Base-by-base conservation (phyloP, 2,113 vertebrate genomes). In the Neolamprologus sp. region DNA sequence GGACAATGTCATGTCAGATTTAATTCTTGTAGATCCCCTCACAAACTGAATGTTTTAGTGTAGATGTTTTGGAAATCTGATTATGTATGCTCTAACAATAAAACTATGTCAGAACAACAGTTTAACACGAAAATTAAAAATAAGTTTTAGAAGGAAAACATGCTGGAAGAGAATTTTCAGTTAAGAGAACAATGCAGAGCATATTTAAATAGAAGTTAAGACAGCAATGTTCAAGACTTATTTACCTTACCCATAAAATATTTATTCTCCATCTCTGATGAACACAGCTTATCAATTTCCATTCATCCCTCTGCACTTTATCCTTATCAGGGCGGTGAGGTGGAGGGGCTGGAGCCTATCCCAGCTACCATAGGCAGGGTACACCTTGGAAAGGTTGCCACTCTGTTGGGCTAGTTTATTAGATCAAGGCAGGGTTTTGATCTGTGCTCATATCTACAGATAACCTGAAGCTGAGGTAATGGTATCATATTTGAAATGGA, bases 1-100 rank as follows among this genome's bases (percentile, higher is more conserved):
- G 92, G 93, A 95, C 94, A 96, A 93, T 87, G 63, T 21, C 51
- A 54, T 54, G n/a, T 21, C 78, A 94, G 83, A 94, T 95, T 95
- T 91, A 92, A 79, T 90, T 87, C 78, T 89, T 91, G 75, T 85
- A 89, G 93, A 92, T 89, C 81, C 84, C 28, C 55, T 65, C 60
- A 92, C 81, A 47, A 65, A 87, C 88, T 92, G 91, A 92, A 92
- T 91, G 90, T 90, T 94, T 94, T 91, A 93, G 85, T 89, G 80
- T 87, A 92, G 90, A 87, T 94, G 86, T 83, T 93, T 87, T 82
- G 54, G 40, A 89, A 68, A 91, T 63, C 57, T 82, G 51, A 63
- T 23, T n/a, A 33, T 11, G 31, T 35, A 33, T 33, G 31, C 16
- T 33, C 16, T 35, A 11, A 33, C 58, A 35, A 35, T 19, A 63